Evolutionary conservation across 2,797 vertebrate species (phyloP).

Genomic region (Onychomys torridus): DNA sequence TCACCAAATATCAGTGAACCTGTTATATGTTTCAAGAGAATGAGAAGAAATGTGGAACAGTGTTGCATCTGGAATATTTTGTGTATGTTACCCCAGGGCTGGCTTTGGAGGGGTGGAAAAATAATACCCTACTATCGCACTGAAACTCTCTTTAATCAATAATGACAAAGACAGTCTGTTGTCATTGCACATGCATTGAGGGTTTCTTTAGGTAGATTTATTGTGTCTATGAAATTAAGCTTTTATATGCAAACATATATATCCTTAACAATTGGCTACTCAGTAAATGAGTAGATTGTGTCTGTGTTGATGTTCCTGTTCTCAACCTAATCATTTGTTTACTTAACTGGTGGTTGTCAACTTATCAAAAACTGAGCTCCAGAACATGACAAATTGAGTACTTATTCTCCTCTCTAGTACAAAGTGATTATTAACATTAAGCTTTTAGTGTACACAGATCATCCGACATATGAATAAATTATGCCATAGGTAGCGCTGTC

Average conservation of each 20-base stretch:
- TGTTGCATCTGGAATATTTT: neutral
- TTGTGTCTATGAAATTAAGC: neutral
- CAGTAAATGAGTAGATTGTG: slow-evolving; percentile 23
- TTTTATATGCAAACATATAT: slow-evolving; percentile 48
- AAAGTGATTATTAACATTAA: slow-evolving; percentile 53
- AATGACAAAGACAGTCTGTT: neutral
- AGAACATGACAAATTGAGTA: slow-evolving; percentile 19
- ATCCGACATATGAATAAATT: slow-evolving; percentile 25
- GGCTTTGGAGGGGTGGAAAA: neutral
- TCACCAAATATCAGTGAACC: neutral
- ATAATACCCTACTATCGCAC: neutral
- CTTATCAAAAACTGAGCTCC: slow-evolving; percentile 20
- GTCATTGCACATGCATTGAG: neutral
- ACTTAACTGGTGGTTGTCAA: slow-evolving; percentile 53
- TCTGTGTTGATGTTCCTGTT: slow-evolving; percentile 52
- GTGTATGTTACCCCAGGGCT: neutral
- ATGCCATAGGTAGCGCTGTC: neutral
- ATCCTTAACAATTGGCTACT: neutral
- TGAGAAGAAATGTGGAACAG: neutral
- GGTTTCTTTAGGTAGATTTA: neutral
- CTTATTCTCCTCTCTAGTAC: slow-evolving; percentile 21
- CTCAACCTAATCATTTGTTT: slow-evolving; percentile 59
- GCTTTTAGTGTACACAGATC: neutral
- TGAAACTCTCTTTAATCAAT: neutral
- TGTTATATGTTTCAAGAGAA: neutral